Evolutionary conservation across 1,140 invertebrate species (phyloP).

Genomic region (Oppia nitens): DNA sequence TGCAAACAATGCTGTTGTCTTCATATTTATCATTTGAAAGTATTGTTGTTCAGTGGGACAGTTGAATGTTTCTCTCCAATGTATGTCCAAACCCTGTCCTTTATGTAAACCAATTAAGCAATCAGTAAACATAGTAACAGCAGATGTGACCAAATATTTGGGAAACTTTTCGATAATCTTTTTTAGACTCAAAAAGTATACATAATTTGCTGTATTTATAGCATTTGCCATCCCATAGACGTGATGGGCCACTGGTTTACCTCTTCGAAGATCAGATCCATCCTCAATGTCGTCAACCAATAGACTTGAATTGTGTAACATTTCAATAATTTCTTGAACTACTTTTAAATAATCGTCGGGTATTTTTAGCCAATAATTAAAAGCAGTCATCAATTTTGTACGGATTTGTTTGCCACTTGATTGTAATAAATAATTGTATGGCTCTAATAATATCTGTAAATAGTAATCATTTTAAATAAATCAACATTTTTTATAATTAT

Average conservation of each 20-base stretch:
- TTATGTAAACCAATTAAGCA: not conserved
- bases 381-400: not conserved
- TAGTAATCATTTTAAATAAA: too few species aligned
- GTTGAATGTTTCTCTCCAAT: conserved; percentile 84
- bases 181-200: not conserved
- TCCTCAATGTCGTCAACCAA: not conserved
- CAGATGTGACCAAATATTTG: not conserved
- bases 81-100: conserved; percentile 60
- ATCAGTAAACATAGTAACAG: not conserved
- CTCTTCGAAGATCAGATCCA: not conserved
- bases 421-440: not conserved
- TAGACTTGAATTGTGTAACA: not conserved
- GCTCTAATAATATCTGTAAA: not conserved
- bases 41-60: conserved; percentile 88
- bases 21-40: conserved; percentile 77
- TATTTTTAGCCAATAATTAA: not conserved
- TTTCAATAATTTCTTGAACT: not conserved
- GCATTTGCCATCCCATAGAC: not conserved
- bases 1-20: conserved; percentile 90
- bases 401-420: not conserved
- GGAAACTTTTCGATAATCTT: not conserved
- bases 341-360: not conserved
- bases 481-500: too few species aligned
- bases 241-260: not conserved
- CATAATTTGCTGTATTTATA: not conserved